Percentiles rank a stretch among this genome's conserved stretches.
Conservation (phyloP, 2,888 invertebrate species). For the Apodemia mormo region DNA sequence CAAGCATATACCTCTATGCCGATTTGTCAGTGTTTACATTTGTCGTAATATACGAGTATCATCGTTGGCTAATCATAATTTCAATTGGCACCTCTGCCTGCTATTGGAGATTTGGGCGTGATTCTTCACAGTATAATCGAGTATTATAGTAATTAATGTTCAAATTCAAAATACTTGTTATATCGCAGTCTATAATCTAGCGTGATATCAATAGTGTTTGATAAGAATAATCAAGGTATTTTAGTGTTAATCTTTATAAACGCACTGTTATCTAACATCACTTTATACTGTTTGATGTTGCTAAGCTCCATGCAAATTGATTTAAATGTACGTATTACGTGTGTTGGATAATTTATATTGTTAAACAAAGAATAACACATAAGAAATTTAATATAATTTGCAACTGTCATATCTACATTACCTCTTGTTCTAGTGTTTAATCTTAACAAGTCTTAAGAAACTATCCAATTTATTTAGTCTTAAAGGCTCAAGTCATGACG, state of each 20-base stretch:
- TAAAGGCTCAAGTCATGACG: too few relatives aligned
- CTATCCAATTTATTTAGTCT: too few relatives aligned
- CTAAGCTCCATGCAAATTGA: constrained; percentile 21
- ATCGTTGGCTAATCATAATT: too few relatives aligned
- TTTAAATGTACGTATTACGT: constrained; percentile 19
- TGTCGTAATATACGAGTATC: too few relatives aligned
- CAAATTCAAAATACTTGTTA: neutral
- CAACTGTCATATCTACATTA: too few relatives aligned
- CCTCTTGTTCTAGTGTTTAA: too few relatives aligned
- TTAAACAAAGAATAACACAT: too few relatives aligned
- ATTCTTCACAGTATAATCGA: neutral
- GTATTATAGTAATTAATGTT: neutral
- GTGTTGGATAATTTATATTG: neutral
- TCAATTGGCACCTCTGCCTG: too few relatives aligned
- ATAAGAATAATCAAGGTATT: constrained; percentile 23
- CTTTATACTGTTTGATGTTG: constrained; percentile 22
- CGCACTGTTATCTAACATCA: constrained; percentile 20
- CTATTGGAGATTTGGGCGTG: neutral
- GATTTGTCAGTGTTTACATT: too few relatives aligned
- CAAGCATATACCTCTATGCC: too few relatives aligned
- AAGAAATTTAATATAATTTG: too few relatives aligned
- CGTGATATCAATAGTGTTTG: constrained; percentile 1
- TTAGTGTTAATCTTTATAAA: constrained; percentile 25
- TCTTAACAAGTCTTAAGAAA: too few relatives aligned
- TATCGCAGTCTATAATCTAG: neutral